Conservation (phyloP, 2,113 vertebrate species). For the Platichthys stellatus region DNA sequence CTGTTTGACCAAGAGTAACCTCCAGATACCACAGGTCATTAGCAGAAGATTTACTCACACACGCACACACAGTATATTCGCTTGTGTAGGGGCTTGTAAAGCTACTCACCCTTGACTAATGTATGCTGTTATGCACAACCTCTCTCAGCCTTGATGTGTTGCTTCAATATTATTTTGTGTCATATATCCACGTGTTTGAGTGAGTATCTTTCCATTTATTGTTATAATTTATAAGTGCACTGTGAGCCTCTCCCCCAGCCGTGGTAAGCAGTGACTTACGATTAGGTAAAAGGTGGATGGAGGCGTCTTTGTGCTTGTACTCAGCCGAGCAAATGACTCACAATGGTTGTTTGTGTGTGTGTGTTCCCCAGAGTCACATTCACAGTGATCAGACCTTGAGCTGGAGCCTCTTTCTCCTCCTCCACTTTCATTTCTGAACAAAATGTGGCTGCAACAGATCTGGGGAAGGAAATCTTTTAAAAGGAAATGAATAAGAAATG, state of each 20-base stretch:
- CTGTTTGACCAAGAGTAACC: slow-evolving; percentile 59
- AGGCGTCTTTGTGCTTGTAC: slow-evolving; percentile 38
- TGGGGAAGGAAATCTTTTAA: slow-evolving; percentile 1
- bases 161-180: background rate
- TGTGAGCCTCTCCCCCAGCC: background rate
- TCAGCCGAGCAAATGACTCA: slow-evolving; percentile 33
- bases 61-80: background rate
- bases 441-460: slow-evolving; percentile 25
- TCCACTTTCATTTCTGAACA: slow-evolving; percentile 33
- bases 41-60: slow-evolving; percentile 51
- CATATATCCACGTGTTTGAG: background rate
- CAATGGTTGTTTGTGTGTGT: slow-evolving; percentile 15
- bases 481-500: slow-evolving; percentile 24
- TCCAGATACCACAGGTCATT: slow-evolving; percentile 60
- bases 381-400: slow-evolving; percentile 58
- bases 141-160: background rate
- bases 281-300: slow-evolving; percentile 11
- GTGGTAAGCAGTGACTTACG: background rate
- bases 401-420: slow-evolving; percentile 19
- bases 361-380: slow-evolving; percentile 16
- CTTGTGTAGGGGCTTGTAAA: slow-evolving; percentile 15
- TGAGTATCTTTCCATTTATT: background rate
- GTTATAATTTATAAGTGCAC: background rate
- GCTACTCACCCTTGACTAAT: slow-evolving; percentile 41
- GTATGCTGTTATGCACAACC: slow-evolving; percentile 30